These are phyloP conservation scores for Euspilapteryx auroguttella DNA, from an alignment of 2,888 invertebrate species.

Conservation along the genomic window DNA sequence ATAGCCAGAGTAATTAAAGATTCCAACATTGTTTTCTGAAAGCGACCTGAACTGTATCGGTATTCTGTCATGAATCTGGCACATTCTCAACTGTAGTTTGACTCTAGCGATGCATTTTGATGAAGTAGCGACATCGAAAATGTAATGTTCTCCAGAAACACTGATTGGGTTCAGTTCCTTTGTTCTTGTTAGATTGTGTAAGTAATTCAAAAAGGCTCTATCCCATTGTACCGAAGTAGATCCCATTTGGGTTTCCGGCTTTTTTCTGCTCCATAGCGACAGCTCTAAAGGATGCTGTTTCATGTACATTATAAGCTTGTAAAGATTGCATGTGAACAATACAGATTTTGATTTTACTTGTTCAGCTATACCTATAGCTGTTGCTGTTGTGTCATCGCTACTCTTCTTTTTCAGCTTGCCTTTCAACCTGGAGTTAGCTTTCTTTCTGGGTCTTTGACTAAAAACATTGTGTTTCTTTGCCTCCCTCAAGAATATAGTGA, in stretches of 20 bases:
- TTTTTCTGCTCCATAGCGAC: not conserved
- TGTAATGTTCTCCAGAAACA: not conserved
- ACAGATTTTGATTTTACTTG: not conserved
- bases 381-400: not conserved
- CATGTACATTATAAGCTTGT: not conserved
- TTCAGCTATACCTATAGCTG: not conserved
- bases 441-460: conserved; percentile 20
- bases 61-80: too few species aligned
- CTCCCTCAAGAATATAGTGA: too few species aligned
- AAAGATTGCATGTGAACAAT: not conserved
- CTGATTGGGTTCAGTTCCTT: not conserved
- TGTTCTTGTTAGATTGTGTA: not conserved
- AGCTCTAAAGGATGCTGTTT: not conserved
- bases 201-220: not conserved
- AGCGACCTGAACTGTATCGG: too few species aligned
- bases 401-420: conserved; percentile 10
- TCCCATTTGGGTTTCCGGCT: not conserved
- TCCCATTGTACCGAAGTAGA: not conserved
- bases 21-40: too few species aligned
- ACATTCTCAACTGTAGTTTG: not conserved
- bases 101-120: not conserved
- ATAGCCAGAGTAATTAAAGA: too few species aligned
- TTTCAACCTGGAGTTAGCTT: conserved; percentile 6
- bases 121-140: not conserved
- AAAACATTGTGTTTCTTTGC: too few species aligned